Evolutionary conservation across 2,888 invertebrate species (phyloP), one percentile per base, ranked within the genome.

Genomic region (Drosophila pseudotalamancana): DNA sequence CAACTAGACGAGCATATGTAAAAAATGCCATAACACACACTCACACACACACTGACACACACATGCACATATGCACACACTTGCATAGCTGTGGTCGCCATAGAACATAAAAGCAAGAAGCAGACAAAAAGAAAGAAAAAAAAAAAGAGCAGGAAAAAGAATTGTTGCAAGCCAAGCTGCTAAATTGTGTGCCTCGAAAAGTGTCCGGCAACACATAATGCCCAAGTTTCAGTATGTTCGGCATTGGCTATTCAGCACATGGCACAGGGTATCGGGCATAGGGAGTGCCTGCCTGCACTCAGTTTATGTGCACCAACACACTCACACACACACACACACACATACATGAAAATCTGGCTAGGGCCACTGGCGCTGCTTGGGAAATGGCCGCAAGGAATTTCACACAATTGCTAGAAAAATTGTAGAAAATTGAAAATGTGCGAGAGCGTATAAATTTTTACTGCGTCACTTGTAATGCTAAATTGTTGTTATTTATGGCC

Each of bases 401-500:
- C 82, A 78, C 87, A 87, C 85, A 87, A 87, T 87, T 81, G 85
- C 71, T 76, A 72, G 79, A 85, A 87, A 85, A 83, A 83, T 85
- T 83, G 82, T 59, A 76, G 83, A 87, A 87, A 83, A 83, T 83
- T 83, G 83, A 83, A 83, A 83, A 85, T 83, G 87, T 87, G 85
- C 78, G 85, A 87, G 72, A 77, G 82, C 72, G 67, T 69, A 87
- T 83, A 87, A 81, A 87, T 83, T 83, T 87, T 86, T 76, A 87
- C 85, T 73, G 87, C 82, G 82, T 83, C 87, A 87, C 82, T 83
- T 83, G 77, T 84, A 87, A 83, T 83, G 85, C 83, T 83, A 83
- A 83, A 87, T 83, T 83, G 83, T 83, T 87, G 83, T 83, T 83
- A 83, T 83, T 83, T 83, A 83, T 87, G 92, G 49, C 94, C 92